Percentiles rank a stretch among this genome's conserved stretches.
Conservation (phyloP, 2,888 invertebrate species). For the Polylopha cassiicola region DNA sequence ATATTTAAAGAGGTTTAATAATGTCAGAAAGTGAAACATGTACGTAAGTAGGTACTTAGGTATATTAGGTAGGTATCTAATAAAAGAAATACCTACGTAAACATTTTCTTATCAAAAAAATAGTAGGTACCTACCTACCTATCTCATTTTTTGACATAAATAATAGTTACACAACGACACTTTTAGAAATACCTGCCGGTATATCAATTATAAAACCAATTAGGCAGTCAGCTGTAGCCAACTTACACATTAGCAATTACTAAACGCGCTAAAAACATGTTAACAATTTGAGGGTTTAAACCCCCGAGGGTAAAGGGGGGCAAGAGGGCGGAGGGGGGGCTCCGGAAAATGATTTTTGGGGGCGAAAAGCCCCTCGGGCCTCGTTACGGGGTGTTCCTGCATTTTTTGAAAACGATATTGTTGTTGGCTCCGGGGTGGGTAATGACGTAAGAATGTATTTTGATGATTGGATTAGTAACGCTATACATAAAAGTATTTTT, state of each 20-base stretch:
- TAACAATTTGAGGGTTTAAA: conserved; percentile 31
- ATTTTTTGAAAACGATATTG: conserved; percentile 56
- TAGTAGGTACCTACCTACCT: too few relatives aligned
- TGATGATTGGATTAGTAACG: conserved; percentile 23
- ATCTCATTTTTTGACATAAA: too few relatives aligned
- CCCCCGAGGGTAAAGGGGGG: conserved; percentile 24
- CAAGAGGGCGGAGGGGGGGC: conserved; percentile 26
- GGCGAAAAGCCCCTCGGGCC: conserved; percentile 32
- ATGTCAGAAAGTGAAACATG: too few relatives aligned
- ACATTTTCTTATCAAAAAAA: too few relatives aligned
- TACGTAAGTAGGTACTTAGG: too few relatives aligned
- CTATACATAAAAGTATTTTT: too few relatives aligned
- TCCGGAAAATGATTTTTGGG: conserved; percentile 40
- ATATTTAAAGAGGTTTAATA: too few relatives aligned
- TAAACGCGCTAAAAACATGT: conserved; percentile 43
- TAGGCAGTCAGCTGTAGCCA: conserved; percentile 10
- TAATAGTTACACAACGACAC: too few relatives aligned
- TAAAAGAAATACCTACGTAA: too few relatives aligned
- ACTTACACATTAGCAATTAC: conserved; percentile 38
- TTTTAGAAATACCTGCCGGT: conserved; percentile 11
- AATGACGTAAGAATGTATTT: conserved; percentile 43
- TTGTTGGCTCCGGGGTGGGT: conserved; percentile 34
- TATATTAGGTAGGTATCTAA: too few relatives aligned
- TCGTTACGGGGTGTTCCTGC: conserved; percentile 36
- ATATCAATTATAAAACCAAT: conserved; percentile 13